Base-by-base conservation (phyloP, 2,113 vertebrate genomes). In the Bubalus kerabau region DNA sequence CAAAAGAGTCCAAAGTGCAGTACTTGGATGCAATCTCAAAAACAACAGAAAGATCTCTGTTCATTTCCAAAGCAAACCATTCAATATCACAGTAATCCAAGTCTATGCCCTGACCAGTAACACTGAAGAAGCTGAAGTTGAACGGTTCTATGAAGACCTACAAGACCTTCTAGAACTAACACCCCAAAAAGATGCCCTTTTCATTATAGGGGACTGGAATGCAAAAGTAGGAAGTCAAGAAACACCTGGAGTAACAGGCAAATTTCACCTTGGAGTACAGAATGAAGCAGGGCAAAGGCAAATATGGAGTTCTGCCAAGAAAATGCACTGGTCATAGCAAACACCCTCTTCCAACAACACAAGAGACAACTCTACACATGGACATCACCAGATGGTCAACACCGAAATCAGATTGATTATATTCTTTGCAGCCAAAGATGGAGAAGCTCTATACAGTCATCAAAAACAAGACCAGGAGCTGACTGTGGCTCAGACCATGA, bases 381-480 rank as follows among this genome's bases (percentile, higher is more conserved):
- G 32, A 64, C 32, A 64, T 64, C 62, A 64, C 62, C 15, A 64
- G 62, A 64, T 64, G 32, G 32, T 64, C 62, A 64, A 64, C 32
- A 64, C 30, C 32, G 3, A 64, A 64, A 64, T n/a, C 32, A 64
- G 15, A 64, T 9, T 64, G 62, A 64, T 64, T 64, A n/a, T 64
- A 64, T 64, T 64, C 62, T n/a, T 64, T 64, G 62, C 16, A 64
- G 7, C 62, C 32, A 64, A 64, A 64, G 32, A 64, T 64, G 62
- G 32, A 64, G 62, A 64, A n/a, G 32, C 62, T 64, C 62, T 64
- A n/a, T 64, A n/a, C 16, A 64, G 30, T 64, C 62, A 64, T 7
- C 32, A n/a, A n/a, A 64, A 64, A n/a, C 62, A 64, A n/a, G 62
- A 67, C 62, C 0, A 0, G 32, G 32, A 67, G 62, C 32, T 67